Conservation (phyloP, 2,797 vertebrate species). For the Clangula hyemalis region DNA sequence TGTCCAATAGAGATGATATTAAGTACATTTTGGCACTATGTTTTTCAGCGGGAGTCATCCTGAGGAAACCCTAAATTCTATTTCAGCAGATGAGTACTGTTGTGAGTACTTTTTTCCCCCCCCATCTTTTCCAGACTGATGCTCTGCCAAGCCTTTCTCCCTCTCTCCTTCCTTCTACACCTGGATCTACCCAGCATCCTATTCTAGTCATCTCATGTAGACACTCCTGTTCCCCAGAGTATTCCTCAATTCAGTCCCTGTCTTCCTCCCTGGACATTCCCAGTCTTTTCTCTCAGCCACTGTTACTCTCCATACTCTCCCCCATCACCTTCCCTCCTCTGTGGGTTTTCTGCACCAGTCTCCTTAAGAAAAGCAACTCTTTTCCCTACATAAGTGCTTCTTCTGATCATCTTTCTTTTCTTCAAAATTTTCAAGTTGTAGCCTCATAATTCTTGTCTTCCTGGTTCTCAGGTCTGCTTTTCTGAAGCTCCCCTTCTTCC, state of each 20-base stretch:
- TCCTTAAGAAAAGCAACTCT: neutral
- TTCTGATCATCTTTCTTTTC: neutral
- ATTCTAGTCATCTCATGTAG: neutral
- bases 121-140: neutral
- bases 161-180: neutral
- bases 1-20: neutral
- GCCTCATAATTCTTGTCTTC: neutral
- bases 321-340: neutral
- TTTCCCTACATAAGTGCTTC: neutral
- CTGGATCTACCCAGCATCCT: neutral
- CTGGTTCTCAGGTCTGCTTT: neutral
- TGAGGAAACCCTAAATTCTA: neutral
- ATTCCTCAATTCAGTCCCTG: neutral
- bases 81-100: neutral
- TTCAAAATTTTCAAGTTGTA: neutral
- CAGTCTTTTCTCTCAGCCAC: neutral
- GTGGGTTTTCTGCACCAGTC: neutral
- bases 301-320: neutral
- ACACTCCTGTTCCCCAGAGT: neutral
- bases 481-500: neutral
- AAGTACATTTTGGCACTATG: neutral
- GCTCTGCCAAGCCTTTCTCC: neutral
- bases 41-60: neutral
- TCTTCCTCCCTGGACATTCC: neutral
- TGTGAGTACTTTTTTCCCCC: neutral